Percentiles rank a stretch among this genome's conserved stretches.
Conservation (phyloP, 2,888 invertebrate genomes). For the Eulithis prunata region DNA sequence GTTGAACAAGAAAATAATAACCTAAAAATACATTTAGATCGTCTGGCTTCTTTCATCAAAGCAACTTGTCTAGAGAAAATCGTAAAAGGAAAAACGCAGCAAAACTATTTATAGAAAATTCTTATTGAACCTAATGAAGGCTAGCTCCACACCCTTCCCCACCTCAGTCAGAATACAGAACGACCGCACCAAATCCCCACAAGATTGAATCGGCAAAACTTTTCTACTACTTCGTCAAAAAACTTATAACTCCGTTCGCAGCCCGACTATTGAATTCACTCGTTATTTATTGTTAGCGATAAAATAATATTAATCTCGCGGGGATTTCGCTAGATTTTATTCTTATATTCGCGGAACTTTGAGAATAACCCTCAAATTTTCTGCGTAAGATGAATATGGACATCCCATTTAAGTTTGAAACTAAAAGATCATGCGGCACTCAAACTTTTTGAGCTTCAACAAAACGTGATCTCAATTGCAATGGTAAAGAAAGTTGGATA, state of each 20-base stretch:
- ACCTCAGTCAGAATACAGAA: slow-evolving; percentile 47
- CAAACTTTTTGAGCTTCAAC: slow-evolving; percentile 41
- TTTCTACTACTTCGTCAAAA: slow-evolving; percentile 78
- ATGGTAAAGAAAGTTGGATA: slow-evolving; percentile 46
- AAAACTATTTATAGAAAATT: neutral
- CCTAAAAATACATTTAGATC: too few species aligned
- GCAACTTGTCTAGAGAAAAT: neutral
- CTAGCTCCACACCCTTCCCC: slow-evolving; percentile 13
- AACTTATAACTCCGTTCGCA: slow-evolving; percentile 76
- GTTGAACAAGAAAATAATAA: too few species aligned
- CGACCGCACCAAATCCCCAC: slow-evolving; percentile 70
- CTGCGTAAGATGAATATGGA: slow-evolving; percentile 62
- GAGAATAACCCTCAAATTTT: slow-evolving; percentile 66
- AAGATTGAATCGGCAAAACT: slow-evolving; percentile 78
- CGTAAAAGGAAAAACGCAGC: too few species aligned
- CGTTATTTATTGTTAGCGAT: slow-evolving; percentile 82
- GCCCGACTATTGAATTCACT: slow-evolving; percentile 78
- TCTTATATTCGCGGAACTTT: slow-evolving; percentile 74
- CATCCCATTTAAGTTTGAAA: slow-evolving; percentile 48
- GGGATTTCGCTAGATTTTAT: slow-evolving; percentile 80
- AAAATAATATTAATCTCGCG: slow-evolving; percentile 84
- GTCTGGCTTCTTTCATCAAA: too few species aligned
- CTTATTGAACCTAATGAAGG: slow-evolving; percentile 11
- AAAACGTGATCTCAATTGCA: slow-evolving; percentile 52
- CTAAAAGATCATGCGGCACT: slow-evolving; percentile 48